phyloP scores from a whole-genome alignment of 2,888 invertebrate genomes.

The Yponomeuta plumbellus region DNA sequence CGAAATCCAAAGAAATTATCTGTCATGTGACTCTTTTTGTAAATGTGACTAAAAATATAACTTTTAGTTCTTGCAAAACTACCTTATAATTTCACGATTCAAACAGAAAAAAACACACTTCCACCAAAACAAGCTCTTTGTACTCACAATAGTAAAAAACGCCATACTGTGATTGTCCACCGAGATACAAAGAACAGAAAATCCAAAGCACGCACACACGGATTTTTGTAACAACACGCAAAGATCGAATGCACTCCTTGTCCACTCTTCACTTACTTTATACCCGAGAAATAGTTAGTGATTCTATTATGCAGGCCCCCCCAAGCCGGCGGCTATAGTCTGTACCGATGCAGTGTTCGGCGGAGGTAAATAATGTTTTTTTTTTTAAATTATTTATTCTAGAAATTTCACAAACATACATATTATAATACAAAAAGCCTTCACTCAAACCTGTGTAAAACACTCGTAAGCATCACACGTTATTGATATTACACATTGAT shows the following conservation, averaged over 20 bases:
- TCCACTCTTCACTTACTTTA: conserved; percentile 38
- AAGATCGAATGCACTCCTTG: neutral
- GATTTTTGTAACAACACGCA: neutral
- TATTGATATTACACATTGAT: too few relatives aligned
- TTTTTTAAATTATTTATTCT: too few relatives aligned
- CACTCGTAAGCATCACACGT: neutral
- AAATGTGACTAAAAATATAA: too few relatives aligned
- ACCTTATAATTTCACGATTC: neutral
- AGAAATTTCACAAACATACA: too few relatives aligned
- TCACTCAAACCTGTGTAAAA: too few relatives aligned
- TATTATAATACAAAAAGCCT: too few relatives aligned
- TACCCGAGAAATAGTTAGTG: conserved; percentile 56
- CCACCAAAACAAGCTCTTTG: neutral
- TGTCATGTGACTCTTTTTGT: too few relatives aligned
- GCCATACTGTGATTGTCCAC: conserved; percentile 9
- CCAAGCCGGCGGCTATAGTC: neutral
- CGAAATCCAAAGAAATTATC: too few relatives aligned
- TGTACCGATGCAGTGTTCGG: conserved; percentile 17
- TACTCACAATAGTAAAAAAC: conserved; percentile 16
- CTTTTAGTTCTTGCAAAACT: neutral
- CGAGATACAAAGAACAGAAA: neutral
- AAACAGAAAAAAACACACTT: neutral
- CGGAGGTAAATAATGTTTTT: neutral
- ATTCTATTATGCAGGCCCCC: neutral
- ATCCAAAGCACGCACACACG: conserved; percentile 1